These are phyloP conservation scores for Agapornis canus DNA, from an alignment of 2,797 vertebrate genomes.

Conservation along the genomic window DNA sequence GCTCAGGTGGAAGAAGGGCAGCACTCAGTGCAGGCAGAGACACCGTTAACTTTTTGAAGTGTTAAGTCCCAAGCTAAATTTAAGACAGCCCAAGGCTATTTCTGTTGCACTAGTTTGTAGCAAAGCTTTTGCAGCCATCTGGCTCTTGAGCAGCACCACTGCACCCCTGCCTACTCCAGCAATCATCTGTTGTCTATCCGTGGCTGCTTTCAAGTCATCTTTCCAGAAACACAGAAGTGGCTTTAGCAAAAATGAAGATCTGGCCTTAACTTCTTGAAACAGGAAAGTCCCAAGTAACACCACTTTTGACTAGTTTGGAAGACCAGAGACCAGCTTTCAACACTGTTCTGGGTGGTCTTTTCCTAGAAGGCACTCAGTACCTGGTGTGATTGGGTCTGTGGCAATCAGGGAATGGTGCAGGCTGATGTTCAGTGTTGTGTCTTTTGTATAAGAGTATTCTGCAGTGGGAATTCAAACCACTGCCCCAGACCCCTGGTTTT, in stretches of 20 bases:
- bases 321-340: background rate
- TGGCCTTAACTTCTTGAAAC: background rate
- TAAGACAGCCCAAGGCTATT: constrained; percentile 34
- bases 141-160: background rate
- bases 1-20: background rate
- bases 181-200: background rate
- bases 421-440: background rate
- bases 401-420: background rate
- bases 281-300: background rate
- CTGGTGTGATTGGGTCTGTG: background rate
- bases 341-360: background rate
- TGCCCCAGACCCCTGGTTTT: background rate
- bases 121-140: constrained; percentile 56
- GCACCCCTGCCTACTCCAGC: background rate
- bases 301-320: background rate
- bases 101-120: background rate
- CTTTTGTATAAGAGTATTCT: background rate
- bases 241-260: background rate
- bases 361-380: background rate
- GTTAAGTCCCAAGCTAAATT: background rate
- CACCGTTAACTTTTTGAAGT: background rate
- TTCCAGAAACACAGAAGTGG: background rate
- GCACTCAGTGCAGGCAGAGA: background rate
- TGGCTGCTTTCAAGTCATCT: background rate
- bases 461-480: background rate